A percentile compares a stretch with the other conserved stretches of the same genome.
Evolutionary conservation across 2,797 vertebrate genomes (phyloP).

Genomic region (Poeciliopsis presidionis): DNA sequence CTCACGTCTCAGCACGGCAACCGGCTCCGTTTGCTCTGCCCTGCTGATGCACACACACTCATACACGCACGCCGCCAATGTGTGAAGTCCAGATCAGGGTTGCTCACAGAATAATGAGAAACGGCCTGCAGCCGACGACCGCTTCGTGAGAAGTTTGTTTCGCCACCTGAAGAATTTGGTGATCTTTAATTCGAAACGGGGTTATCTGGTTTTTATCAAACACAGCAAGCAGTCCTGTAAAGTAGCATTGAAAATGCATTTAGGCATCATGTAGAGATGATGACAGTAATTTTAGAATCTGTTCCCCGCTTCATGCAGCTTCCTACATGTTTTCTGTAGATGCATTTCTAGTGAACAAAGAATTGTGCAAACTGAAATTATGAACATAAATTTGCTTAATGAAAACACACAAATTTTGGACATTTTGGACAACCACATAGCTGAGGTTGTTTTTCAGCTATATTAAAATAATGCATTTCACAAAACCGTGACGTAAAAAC

Average conservation of each 20-base stretch:
- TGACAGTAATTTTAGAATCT: conserved; percentile 3
- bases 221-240: not conserved
- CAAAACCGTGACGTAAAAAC: too few relatives aligned
- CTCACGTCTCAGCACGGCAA: conserved; percentile 4
- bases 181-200: conserved; percentile 1
- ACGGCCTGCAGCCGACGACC: not conserved
- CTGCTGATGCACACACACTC: not conserved
- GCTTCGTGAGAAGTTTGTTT: not conserved
- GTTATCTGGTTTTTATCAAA: not conserved
- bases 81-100: not conserved
- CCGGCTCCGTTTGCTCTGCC: not conserved
- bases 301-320: not conserved
- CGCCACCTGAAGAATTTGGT: not conserved
- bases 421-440: too few relatives aligned
- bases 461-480: too few relatives aligned
- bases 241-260: not conserved
- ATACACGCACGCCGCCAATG: too few relatives aligned
- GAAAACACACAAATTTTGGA: too few relatives aligned
- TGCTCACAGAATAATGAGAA: not conserved
- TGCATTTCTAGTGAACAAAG: too few relatives aligned
- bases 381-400: too few relatives aligned
- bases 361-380: too few relatives aligned
- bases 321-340: not conserved
- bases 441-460: too few relatives aligned
- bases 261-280: conserved; percentile 6